A percentile compares a stretch with the other conserved stretches of the same genome.
phyloP scores from a whole-genome alignment of 2,113 vertebrate genomes.

The Dunckerocampus dactyliophorus region DNA sequence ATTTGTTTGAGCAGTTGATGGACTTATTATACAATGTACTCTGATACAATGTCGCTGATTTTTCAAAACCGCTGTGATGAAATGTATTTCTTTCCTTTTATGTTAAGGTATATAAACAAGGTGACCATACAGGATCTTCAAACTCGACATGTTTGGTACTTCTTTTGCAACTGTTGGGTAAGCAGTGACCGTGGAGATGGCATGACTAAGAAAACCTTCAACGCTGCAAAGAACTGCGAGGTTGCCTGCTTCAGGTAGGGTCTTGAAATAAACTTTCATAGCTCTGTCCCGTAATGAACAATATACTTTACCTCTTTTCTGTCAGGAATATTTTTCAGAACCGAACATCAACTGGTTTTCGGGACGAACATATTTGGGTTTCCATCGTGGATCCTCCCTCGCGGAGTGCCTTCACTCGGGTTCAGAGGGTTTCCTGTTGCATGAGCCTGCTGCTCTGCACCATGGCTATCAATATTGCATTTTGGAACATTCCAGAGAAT shows the following conservation, averaged over 20 bases:
- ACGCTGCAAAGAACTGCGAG: constrained; percentile 71
- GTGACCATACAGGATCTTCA: constrained; percentile 73
- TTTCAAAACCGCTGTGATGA: neutral
- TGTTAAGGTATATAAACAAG: constrained; percentile 70
- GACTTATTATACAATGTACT: too few relatives aligned
- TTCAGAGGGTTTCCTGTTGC: constrained; percentile 78
- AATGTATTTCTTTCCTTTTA: neutral
- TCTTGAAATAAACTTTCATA: neutral
- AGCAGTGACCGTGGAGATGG: constrained; percentile 60
- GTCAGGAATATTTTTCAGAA: constrained; percentile 76
- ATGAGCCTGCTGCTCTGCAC: constrained; percentile 79
- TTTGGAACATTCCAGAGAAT: constrained; percentile 72
- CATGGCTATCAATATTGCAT: constrained; percentile 82
- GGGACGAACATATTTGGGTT: constrained; percentile 80
- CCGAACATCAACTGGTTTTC: constrained; percentile 74
- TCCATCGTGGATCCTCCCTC: constrained; percentile 75
- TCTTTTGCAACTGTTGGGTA: constrained; percentile 75
- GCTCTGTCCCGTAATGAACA: too few relatives aligned
- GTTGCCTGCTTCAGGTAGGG: constrained; percentile 75
- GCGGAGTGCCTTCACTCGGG: constrained; percentile 75
- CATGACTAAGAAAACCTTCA: constrained; percentile 69
- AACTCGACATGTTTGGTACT: constrained; percentile 63
- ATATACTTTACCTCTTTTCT: neutral
- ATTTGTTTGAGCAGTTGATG: too few relatives aligned
- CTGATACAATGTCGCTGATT: too few relatives aligned